Base-by-base conservation (phyloP, 2,113 vertebrate species). In the Sylvilagus bachmani region DNA sequence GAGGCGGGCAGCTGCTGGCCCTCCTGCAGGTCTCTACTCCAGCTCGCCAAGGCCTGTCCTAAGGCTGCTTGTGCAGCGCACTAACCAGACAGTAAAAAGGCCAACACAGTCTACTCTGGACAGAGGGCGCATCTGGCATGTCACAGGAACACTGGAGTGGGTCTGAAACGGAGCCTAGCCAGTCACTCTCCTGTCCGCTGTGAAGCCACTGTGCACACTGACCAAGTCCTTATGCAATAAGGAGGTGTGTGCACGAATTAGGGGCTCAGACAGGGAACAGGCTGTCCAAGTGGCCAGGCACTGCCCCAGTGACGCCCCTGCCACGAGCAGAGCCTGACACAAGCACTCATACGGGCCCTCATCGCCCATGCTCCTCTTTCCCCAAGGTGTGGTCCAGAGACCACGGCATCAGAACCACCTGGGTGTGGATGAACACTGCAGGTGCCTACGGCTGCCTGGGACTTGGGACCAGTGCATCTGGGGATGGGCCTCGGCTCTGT, bases 391-490 rank as follows among this genome's bases (percentile, higher is more conserved):
- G 74, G 10, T 6, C 66, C 27, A 19, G 2, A 6, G 53, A 17
- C 55, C 14, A 13, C 6, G 3, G 0, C 24, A 1, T 24, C 2
- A 0, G 64, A 24, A 2, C 13, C n/a, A 29, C n/a, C 75, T 4
- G 1, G 10, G 10, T 6, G 3, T n/a, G 19, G 36, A 21, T 4
- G 8, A 3, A 25, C 36, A 55, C 31, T 16, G 31, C 69, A 69
- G 69, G 8, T 4, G 24, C 24, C 70, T 4, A 21, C 16, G 61
- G 74, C 74, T n/a, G 69, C 51, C 51, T 85, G 1, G 0, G 51
- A 67, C 14, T 13, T 13, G 21, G 5, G 49, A 10, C 21, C 21
- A 6, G 49, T 22, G 9, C 25, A 11, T 22, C 16, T 6, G n/a
- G 10, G 3, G 0, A 8, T 11, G 27, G 19, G 55, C 51, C 38